Percentiles rank a stretch among this genome's conserved stretches.
These are phyloP conservation scores for Trichomalopsis sarcophagae DNA, from an alignment of 1,140 invertebrate species.

Conservation along the genomic window DNA sequence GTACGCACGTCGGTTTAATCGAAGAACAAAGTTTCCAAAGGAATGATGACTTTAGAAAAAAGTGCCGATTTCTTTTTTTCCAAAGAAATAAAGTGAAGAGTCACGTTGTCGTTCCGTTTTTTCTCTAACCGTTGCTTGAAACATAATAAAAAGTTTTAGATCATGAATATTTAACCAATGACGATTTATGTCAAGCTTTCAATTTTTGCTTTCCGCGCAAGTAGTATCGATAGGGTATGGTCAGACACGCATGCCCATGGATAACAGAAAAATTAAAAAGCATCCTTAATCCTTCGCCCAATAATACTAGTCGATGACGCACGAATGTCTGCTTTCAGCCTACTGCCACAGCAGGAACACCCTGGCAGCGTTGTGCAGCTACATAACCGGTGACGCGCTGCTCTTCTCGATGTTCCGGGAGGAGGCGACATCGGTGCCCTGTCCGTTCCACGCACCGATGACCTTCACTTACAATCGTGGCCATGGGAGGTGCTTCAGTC, in stretches of 20 bases:
- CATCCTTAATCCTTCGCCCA: neutral
- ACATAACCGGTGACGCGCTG: slow-evolving; percentile 90
- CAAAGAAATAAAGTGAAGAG: neutral
- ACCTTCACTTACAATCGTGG: slow-evolving; percentile 91
- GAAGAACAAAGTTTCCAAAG: neutral
- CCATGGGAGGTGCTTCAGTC: slow-evolving; percentile 88
- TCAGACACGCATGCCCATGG: neutral
- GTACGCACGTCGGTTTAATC: neutral
- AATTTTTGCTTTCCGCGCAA: no score
- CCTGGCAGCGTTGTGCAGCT: slow-evolving; percentile 85
- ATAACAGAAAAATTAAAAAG: neutral
- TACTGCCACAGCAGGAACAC: slow-evolving; percentile 86
- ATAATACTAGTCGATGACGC: neutral
- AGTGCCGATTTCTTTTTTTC: neutral
- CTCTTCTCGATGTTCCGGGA: slow-evolving; percentile 92
- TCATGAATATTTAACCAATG: no score
- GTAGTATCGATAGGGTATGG: no score
- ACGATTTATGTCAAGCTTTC: no score
- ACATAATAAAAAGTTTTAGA: no score
- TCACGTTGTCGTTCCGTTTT: neutral
- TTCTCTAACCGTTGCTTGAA: no score
- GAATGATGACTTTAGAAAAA: neutral
- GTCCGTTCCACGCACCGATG: slow-evolving; percentile 87
- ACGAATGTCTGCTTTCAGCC: slow-evolving; percentile 77
- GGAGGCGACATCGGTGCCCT: slow-evolving; percentile 86